Evolutionary conservation across 2,113 vertebrate species (phyloP).

Genomic region (Spermophilus dauricus): DNA sequence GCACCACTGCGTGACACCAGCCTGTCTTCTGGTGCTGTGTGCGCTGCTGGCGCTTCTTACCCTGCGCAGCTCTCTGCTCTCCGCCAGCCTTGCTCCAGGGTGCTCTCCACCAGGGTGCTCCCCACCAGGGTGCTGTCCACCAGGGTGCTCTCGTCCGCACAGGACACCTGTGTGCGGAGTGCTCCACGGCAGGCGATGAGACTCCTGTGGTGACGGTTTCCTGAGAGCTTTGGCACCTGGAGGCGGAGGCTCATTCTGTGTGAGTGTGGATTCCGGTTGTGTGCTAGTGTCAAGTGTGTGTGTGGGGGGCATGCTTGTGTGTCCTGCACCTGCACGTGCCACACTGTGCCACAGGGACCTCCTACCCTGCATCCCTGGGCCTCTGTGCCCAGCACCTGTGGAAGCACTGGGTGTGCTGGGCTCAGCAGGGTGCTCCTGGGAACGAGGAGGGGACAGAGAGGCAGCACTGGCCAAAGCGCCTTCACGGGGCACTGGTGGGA

Average conservation of each 20-base stretch:
- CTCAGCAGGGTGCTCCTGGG: not conserved
- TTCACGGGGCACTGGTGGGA: too few species aligned
- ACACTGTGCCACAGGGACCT: not conserved
- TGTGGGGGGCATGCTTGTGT: too few species aligned
- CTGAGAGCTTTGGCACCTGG: not conserved
- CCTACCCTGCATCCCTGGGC: not conserved
- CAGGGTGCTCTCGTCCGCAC: not conserved
- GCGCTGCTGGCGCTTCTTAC: not conserved
- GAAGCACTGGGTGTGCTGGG: not conserved
- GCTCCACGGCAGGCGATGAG: too few species aligned
- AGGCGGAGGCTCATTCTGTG: too few species aligned
- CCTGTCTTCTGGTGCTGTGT: too few species aligned
- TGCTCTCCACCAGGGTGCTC: too few species aligned
- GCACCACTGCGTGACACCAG: too few species aligned
- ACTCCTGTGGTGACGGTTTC: not conserved
- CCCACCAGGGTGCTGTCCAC: too few species aligned
- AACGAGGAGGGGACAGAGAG: too few species aligned
- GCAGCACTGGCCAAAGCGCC: too few species aligned
- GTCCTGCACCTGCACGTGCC: not conserved
- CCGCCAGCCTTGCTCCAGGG: too few species aligned
- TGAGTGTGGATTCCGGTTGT: not conserved
- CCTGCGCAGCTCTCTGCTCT: not conserved
- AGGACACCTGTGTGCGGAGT: accelerated
- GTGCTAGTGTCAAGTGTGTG: not conserved
- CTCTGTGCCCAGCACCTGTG: not conserved